A percentile compares a stretch with the other conserved stretches of the same genome.
Conservation (phyloP, 2,888 invertebrate genomes). For the Syrista parreyssii region DNA sequence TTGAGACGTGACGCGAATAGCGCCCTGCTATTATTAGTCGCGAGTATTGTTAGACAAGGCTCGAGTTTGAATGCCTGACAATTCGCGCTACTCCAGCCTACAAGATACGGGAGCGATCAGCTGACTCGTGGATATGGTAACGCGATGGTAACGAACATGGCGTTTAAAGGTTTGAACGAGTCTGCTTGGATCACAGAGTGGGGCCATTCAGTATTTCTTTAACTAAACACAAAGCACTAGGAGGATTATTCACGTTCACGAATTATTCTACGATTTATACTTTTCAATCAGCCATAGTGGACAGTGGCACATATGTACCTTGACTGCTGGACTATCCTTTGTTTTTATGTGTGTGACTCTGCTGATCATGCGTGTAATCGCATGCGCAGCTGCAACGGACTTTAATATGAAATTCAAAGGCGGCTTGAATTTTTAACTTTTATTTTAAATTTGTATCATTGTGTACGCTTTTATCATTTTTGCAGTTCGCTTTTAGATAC, state of each 20-base stretch:
- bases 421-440: not conserved
- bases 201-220: not conserved
- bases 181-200: not conserved
- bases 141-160: not conserved
- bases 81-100: slow-evolving; percentile 1
- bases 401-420: not conserved
- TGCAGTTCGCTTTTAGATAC: not conserved
- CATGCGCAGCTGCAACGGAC: not conserved
- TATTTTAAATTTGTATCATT: not conserved
- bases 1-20: slow-evolving; percentile 2
- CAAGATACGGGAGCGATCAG: not conserved
- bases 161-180: not conserved
- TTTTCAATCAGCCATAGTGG: not conserved
- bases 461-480: not conserved
- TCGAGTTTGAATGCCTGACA: not conserved
- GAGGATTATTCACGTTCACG: not conserved
- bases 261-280: not conserved
- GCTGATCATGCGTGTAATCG: not conserved
- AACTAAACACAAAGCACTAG: not conserved
- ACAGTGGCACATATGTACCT: not conserved
- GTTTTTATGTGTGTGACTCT: not conserved
- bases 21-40: not conserved
- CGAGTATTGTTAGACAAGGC: not conserved
- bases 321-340: not conserved
- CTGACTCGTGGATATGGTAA: not conserved